These are phyloP conservation scores for Coregonus clupeaformis DNA, from an alignment of 2,113 vertebrate species.

Conservation along the genomic window DNA sequence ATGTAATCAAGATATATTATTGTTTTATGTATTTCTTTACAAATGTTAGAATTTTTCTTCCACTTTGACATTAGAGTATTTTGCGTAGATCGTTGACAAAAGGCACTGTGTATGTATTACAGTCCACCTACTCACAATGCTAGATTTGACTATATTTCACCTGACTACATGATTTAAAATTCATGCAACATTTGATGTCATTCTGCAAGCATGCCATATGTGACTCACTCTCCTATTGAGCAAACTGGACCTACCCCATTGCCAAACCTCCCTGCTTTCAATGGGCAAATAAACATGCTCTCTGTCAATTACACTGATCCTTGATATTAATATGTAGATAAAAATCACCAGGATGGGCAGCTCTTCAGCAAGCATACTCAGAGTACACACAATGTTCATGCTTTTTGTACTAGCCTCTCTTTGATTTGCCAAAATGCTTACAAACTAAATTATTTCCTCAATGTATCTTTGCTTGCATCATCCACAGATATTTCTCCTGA, in stretches of 20 bases:
- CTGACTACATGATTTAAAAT: too few species aligned
- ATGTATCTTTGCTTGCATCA: background rate
- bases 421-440: background rate
- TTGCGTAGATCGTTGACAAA: too few species aligned
- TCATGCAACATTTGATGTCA: too few species aligned
- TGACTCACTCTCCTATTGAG: background rate
- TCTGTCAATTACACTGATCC: background rate
- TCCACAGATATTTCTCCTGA: background rate
- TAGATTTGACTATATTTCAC: too few species aligned
- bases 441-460: background rate
- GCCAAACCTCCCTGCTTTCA: background rate
- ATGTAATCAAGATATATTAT: too few species aligned
- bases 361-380: background rate
- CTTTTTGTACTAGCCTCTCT: conserved; percentile 6
- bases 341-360: background rate
- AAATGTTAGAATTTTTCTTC: too few species aligned
- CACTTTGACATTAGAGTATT: too few species aligned
- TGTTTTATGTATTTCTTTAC: too few species aligned
- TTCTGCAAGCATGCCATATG: too few species aligned
- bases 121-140: too few species aligned
- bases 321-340: background rate
- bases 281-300: background rate
- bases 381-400: background rate
- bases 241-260: background rate
- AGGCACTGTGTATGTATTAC: too few species aligned